phyloP scores from a whole-genome alignment of 2,888 invertebrate genomes.

The Pardosa pseudoannulata region DNA sequence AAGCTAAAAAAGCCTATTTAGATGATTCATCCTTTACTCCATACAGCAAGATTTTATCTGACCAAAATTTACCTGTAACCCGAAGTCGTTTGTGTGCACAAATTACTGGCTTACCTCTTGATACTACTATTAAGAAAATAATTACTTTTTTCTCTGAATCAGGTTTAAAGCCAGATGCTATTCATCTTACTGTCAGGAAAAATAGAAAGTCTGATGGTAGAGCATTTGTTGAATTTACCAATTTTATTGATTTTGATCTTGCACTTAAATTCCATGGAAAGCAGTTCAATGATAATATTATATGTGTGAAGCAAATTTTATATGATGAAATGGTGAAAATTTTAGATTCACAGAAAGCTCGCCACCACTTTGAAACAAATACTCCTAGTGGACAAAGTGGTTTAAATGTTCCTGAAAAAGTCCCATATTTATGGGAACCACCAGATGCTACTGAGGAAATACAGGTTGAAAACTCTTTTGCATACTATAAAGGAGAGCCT shows the following conservation, averaged over 20 bases:
- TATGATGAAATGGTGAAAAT: slow-evolving; percentile 61
- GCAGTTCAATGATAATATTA: slow-evolving; percentile 7
- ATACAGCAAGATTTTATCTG: not conserved
- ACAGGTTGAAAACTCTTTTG: too few species aligned
- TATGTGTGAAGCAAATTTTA: slow-evolving; percentile 58
- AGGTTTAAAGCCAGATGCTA: slow-evolving; percentile 86
- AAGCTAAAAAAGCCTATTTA: slow-evolving; percentile 56
- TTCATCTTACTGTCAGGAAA: slow-evolving; percentile 86
- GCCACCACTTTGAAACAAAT: slow-evolving; percentile 2
- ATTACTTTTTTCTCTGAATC: slow-evolving; percentile 88
- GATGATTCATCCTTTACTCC: not conserved
- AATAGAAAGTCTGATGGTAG: slow-evolving; percentile 87
- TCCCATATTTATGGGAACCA: slow-evolving; percentile 40
- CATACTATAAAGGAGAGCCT: too few species aligned
- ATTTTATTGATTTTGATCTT: slow-evolving; percentile 83
- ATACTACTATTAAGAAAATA: slow-evolving; percentile 86
- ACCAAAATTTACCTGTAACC: slow-evolving; percentile 19
- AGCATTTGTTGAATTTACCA: slow-evolving; percentile 90
- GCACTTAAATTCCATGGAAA: slow-evolving; percentile 83
- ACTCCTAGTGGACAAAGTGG: not conserved
- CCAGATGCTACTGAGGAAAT: slow-evolving; percentile 8
- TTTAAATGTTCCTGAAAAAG: slow-evolving; percentile 24
- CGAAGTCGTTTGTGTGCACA: slow-evolving; percentile 66
- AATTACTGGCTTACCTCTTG: slow-evolving; percentile 81
- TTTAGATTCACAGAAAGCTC: slow-evolving; percentile 27